phyloP scores from a whole-genome alignment of 2,113 vertebrate genomes.

The Scomber colias region DNA sequence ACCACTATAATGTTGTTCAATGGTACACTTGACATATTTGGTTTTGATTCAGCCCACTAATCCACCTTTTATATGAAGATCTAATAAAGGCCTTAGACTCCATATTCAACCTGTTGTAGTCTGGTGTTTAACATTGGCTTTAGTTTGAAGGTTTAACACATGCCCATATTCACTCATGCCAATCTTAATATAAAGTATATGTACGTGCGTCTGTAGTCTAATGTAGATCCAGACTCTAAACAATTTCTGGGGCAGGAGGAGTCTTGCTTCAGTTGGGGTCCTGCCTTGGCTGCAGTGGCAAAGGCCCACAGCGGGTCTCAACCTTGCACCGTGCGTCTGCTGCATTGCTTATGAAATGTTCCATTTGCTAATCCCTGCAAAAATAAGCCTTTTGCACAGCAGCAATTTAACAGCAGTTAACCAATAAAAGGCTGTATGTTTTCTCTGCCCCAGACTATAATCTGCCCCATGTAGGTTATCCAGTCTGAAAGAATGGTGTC shows the following conservation, averaged over 20 bases:
- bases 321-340: conserved; percentile 45
- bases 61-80: conserved; percentile 10
- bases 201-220: neutral
- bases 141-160: neutral
- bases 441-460: conserved; percentile 78
- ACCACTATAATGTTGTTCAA: neutral
- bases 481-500: conserved; percentile 83
- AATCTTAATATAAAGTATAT: neutral
- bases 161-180: neutral
- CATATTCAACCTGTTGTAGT: neutral
- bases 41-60: conserved; percentile 6
- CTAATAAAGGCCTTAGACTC: neutral
- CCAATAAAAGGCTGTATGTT: conserved; percentile 82
- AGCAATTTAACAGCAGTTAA: conserved; percentile 82
- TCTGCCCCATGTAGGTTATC: conserved; percentile 76
- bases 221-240: neutral
- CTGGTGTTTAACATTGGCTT: neutral
- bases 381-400: conserved; percentile 78
- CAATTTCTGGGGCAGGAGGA: neutral
- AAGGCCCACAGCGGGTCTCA: conserved; percentile 46
- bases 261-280: conserved; percentile 20
- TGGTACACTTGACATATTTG: neutral
- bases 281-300: conserved; percentile 18
- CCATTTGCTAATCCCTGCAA: conserved; percentile 80
- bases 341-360: conserved; percentile 81